Base-by-base conservation (phyloP, 2,113 vertebrate species). In the Nannobrachium achirus region DNA sequence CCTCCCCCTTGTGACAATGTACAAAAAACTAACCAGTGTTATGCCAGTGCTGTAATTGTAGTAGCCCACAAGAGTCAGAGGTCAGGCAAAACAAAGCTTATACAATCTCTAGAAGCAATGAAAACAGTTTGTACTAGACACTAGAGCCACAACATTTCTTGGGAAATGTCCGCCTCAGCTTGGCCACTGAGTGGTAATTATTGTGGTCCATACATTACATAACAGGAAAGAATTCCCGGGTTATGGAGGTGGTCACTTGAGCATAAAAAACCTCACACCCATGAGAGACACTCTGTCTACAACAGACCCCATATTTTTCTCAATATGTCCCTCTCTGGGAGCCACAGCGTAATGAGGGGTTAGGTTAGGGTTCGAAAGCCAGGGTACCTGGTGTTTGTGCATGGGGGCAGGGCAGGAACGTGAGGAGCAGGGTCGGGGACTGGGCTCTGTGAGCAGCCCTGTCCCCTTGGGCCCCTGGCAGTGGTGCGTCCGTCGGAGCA, bases 341-440 rank as follows among this genome's bases (percentile, higher is more conserved):
- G 44, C 25, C 16, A 8, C 66, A 39, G 61, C 0, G 50, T 61
- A 78, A 71, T 76, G 66, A 68, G 25, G 14, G 60, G 16, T 39
- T 61, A 48, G 39, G 10, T 46, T 10, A 14, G 14, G 1, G 44
- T 10, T 11, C 2, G 33, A 33, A n/a, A 15, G 25, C 25, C 6
- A 15, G 46, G 61, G 15, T 79, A 92, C 91, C 91, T 91, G 70
- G 75, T 81, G 61, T 75, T 79, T 33, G 55, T 4, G 79, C 92
- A 92, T 56, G 76, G 66, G 0, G 78, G 65, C 55, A 52, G 78
- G 10, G 8, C 6, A 15, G 46, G 25, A 33, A 33, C 7, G 1
- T 14, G 3, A 0, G 75, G 38, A 18, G 64, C n/a, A 16, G 51
- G 15, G 8, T 2, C 3, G 16, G 79, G 51, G 25, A 59, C 10